A percentile compares a stretch with the other conserved stretches of the same genome.
These are phyloP conservation scores for Arothron firmamentum DNA, from an alignment of 2,113 vertebrate species.

Conservation along the genomic window DNA sequence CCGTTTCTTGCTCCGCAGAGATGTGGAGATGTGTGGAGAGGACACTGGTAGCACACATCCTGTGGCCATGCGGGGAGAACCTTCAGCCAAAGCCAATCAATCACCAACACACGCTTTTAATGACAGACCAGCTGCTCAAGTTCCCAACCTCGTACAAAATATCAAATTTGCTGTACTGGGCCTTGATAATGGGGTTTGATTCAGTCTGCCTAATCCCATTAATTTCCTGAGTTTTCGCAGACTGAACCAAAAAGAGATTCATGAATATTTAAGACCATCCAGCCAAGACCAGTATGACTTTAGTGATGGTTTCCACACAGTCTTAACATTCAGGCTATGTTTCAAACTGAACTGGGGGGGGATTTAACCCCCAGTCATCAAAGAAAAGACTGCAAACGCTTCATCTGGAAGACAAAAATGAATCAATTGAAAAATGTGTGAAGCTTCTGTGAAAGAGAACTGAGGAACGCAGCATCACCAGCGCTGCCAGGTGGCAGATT, in stretches of 20 bases:
- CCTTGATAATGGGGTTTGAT: slow-evolving; percentile 34
- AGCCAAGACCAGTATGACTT: slow-evolving; percentile 10
- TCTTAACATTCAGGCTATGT: slow-evolving; percentile 3
- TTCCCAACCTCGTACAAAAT: slow-evolving; percentile 21
- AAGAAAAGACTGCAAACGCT: neutral
- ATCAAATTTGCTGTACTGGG: neutral
- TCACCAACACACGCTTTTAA: slow-evolving; percentile 9
- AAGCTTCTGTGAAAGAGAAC: too few relatives aligned
- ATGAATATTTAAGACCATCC: slow-evolving; percentile 50
- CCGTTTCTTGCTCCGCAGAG: too few relatives aligned
- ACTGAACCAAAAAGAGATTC: slow-evolving; percentile 7
- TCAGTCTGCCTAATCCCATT: slow-evolving; percentile 33
- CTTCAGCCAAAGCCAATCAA: slow-evolving; percentile 2
- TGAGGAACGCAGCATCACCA: neutral
- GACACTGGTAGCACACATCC: neutral
- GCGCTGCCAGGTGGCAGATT: too few relatives aligned
- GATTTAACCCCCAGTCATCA: slow-evolving; percentile 32
- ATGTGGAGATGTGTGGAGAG: neutral
- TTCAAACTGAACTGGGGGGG: slow-evolving; percentile 14
- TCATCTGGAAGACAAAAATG: too few relatives aligned
- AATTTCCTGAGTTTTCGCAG: slow-evolving; percentile 28
- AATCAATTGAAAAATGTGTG: too few relatives aligned
- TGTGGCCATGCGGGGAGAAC: neutral
- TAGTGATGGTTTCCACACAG: slow-evolving; percentile 31
- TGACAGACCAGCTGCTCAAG: slow-evolving; percentile 2